Evolutionary conservation across 2,797 vertebrate genomes (phyloP).

Genomic region (Clarias laeviceps): DNA sequence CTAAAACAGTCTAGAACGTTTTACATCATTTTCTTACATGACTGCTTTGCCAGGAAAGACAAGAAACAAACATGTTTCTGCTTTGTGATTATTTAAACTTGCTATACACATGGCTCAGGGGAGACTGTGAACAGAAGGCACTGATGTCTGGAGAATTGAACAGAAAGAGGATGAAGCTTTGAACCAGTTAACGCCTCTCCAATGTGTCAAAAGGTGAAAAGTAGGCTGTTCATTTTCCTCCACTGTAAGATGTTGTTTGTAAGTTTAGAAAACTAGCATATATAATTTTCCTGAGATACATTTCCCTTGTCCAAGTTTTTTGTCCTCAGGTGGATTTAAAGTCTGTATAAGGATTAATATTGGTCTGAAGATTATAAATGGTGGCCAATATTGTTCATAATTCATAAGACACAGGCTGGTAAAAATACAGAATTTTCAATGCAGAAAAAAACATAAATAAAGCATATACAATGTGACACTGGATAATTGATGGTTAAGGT

Average conservation of each 20-base stretch:
- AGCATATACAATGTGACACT: not conserved
- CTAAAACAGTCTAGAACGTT: not conserved
- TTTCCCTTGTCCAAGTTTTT: conserved; percentile 12
- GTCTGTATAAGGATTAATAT: not conserved
- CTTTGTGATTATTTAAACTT: conserved; percentile 39
- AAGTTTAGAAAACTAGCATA: conserved; percentile 36
- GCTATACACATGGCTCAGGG: conserved; percentile 34
- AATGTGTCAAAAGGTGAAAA: conserved; percentile 56
- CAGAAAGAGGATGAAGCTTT: conserved; percentile 49
- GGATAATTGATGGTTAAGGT: not conserved
- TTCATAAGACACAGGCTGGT: not conserved
- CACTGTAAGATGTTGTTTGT: conserved; percentile 45
- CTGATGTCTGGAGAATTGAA: conserved; percentile 35
- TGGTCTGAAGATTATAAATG: not conserved
- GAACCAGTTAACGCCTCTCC: conserved; percentile 53
- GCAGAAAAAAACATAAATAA: not conserved
- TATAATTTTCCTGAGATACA: conserved; percentile 12
- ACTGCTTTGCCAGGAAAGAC: conserved; percentile 20
- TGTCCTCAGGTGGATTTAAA: conserved; percentile 9
- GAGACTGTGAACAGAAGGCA: conserved; percentile 45
- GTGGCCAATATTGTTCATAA: not conserved
- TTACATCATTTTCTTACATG: conserved; percentile 16
- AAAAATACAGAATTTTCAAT: not conserved
- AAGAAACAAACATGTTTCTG: conserved; percentile 38
- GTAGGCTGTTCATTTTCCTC: conserved; percentile 46